Conservation (phyloP, 2,113 vertebrate species). For the Eurystomus gularis region DNA sequence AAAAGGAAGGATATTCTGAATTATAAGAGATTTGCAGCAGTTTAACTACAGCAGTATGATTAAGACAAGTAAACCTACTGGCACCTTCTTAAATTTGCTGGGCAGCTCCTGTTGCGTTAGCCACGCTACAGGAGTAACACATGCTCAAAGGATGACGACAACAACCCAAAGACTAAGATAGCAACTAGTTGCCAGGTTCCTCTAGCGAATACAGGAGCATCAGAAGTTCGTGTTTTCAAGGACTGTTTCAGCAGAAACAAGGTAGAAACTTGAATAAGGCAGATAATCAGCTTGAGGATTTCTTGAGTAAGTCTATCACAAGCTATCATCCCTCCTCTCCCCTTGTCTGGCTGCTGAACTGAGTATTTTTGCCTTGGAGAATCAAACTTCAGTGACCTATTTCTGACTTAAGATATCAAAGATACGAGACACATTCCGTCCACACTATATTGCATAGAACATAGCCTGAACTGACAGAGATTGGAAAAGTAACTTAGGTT, state of each 20-base stretch:
- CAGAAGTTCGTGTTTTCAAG: not conserved
- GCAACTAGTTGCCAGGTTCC: not conserved
- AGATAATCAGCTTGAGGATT: not conserved
- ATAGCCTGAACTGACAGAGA: not conserved
- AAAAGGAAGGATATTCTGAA: not conserved
- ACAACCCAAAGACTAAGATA: not conserved
- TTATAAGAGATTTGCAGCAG: not conserved
- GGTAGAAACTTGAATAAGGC: not conserved
- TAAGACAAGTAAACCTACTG: not conserved
- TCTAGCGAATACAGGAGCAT: not conserved
- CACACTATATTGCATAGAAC: not conserved
- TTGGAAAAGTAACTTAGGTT: not conserved
- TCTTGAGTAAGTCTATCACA: not conserved
- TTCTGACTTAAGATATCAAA: not conserved
- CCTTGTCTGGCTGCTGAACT: not conserved
- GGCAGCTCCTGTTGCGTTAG: not conserved
- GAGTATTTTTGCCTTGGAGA: not conserved
- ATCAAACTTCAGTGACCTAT: constrained; percentile 1
- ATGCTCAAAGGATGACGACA: not conserved
- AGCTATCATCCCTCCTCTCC: not conserved
- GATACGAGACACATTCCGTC: not conserved
- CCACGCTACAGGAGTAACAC: not conserved
- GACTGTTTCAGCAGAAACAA: not conserved
- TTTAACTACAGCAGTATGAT: not conserved
- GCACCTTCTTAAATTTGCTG: not conserved